Evolutionary conservation across 2,113 vertebrate genomes (phyloP).

Genomic region (Chunga burmeisteri): DNA sequence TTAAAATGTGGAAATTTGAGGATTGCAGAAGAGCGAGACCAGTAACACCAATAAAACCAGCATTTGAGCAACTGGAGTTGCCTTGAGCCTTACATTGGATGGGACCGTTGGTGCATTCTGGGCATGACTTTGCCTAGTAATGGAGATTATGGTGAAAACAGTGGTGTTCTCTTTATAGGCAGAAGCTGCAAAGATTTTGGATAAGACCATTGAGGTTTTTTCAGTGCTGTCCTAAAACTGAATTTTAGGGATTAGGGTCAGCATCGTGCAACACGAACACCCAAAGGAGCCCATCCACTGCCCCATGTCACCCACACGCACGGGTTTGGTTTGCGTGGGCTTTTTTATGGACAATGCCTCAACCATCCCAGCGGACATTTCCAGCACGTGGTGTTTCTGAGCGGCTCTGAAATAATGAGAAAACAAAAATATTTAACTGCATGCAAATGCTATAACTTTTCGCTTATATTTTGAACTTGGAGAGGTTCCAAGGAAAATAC

Average conservation of each 20-base stretch:
- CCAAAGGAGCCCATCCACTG: not conserved
- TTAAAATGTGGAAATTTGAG: not conserved
- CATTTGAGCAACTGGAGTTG: not conserved
- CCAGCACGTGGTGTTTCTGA: not conserved
- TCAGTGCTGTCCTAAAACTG: not conserved
- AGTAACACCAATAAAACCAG: not conserved
- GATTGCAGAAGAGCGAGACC: not conserved
- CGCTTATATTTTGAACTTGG: not conserved
- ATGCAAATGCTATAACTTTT: not conserved
- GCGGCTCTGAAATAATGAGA: not conserved
- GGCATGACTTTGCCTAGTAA: not conserved
- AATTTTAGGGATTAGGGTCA: not conserved
- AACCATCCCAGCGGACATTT: not conserved
- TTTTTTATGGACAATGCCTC: not conserved
- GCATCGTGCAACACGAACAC: not conserved
- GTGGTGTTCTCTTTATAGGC: not conserved
- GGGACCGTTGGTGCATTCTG: not conserved
- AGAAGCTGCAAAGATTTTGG: not conserved
- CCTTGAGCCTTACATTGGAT: not conserved
- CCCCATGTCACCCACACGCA: fast-evolving
- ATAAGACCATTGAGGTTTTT: not conserved
- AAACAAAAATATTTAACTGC: not conserved
- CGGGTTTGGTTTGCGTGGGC: not conserved
- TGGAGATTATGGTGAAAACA: not conserved
- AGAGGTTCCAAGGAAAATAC: not conserved